Evolutionary conservation across 2,888 invertebrate species (phyloP).

Genomic region (Netelia inedita): DNA sequence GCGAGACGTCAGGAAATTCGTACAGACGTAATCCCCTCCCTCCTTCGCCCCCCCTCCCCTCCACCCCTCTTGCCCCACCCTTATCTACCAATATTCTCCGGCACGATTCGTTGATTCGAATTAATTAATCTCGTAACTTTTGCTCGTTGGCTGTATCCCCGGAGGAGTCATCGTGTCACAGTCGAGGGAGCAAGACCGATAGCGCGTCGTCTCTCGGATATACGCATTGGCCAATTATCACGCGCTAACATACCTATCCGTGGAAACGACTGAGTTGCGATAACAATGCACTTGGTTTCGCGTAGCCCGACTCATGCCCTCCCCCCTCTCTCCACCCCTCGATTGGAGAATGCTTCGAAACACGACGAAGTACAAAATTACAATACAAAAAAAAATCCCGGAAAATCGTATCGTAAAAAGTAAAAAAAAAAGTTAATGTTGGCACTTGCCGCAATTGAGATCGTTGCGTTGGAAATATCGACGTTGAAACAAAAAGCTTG

Average conservation of each 20-base stretch:
- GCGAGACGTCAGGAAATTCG: slow-evolving; percentile 16
- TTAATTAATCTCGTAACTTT: slow-evolving; percentile 60
- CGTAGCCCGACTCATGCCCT: background rate
- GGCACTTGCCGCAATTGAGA: background rate
- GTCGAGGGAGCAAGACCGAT: background rate
- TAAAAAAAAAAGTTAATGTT: slow-evolving; percentile 4
- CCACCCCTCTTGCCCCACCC: too few species aligned
- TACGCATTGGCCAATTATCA: background rate
- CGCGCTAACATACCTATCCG: background rate
- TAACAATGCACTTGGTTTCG: background rate
- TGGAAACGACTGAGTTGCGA: background rate
- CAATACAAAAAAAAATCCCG: background rate
- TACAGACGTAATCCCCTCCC: slow-evolving; percentile 8
- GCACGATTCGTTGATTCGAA: slow-evolving; percentile 46
- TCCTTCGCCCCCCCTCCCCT: background rate
- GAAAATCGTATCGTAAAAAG: background rate
- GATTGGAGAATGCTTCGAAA: background rate
- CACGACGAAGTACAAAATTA: slow-evolving; percentile 9
- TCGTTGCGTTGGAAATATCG: background rate
- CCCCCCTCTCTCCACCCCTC: background rate
- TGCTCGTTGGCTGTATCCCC: slow-evolving; percentile 26
- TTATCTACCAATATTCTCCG: background rate
- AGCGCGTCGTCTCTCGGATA: slow-evolving; percentile 12
- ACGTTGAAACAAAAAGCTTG: background rate
- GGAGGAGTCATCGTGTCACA: background rate